phyloP scores from a whole-genome alignment of 2,888 invertebrate species.

The Liodrosophila aerea region DNA sequence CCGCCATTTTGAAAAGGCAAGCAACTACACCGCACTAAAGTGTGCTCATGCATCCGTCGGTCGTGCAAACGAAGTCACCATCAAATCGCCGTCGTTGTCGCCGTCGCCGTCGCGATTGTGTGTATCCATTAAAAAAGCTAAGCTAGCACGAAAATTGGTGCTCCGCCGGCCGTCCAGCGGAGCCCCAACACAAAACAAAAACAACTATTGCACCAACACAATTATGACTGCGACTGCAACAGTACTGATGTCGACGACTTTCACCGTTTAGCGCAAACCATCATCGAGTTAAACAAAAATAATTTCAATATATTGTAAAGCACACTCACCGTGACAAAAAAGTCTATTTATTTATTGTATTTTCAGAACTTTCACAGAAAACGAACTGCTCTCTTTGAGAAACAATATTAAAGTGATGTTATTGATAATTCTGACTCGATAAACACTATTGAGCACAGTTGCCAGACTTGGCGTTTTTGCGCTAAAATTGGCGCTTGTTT shows the following conservation, averaged over 20 bases:
- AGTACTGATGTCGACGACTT: conserved; percentile 20
- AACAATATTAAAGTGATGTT: no score
- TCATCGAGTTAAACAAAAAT: conserved; percentile 5
- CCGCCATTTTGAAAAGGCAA: conserved; percentile 59
- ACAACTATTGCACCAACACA: conserved; percentile 17
- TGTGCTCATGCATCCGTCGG: conserved; percentile 57
- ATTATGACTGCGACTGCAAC: background rate
- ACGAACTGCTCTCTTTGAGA: no score
- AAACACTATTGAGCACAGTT: no score
- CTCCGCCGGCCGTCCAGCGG: conserved; percentile 59
- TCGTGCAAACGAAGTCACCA: conserved; percentile 64
- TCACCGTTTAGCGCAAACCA: conserved; percentile 22
- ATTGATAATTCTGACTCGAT: no score
- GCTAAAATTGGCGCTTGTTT: no score
- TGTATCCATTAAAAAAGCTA: conserved; percentile 46
- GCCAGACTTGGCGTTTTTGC: no score
- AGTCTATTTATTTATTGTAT: no score
- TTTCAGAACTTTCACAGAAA: no score
- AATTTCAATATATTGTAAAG: conserved; percentile 9
- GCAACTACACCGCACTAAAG: conserved; percentile 57
- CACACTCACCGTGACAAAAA: conserved; percentile 46
- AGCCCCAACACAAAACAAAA: conserved; percentile 31
- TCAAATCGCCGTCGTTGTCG: conserved; percentile 32
- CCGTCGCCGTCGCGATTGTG: conserved; percentile 48
- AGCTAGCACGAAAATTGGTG: conserved; percentile 51